These are phyloP conservation scores for Vanacampus margaritifer DNA, from an alignment of 2,113 vertebrate species.

Conservation along the genomic window DNA sequence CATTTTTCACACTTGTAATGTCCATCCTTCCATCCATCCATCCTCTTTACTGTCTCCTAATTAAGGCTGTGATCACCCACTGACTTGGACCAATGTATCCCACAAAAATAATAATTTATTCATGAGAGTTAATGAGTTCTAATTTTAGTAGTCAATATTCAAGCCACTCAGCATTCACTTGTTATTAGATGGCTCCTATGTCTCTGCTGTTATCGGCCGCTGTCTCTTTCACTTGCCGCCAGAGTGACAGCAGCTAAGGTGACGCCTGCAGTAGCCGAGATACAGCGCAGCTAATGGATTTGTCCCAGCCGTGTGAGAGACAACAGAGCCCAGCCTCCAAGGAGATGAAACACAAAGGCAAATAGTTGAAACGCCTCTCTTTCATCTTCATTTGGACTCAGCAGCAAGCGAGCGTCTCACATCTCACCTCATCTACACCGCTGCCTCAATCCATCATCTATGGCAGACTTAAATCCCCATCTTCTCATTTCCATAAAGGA, in stretches of 20 bases:
- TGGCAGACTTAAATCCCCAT: slow-evolving; percentile 60
- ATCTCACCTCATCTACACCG: slow-evolving; percentile 70
- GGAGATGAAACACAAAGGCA: slow-evolving; percentile 56
- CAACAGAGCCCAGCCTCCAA: slow-evolving; percentile 47
- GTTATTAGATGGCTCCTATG: slow-evolving; percentile 16
- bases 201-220: slow-evolving; percentile 30
- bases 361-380: slow-evolving; percentile 48
- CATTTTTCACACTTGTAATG: not conserved
- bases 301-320: slow-evolving; percentile 59
- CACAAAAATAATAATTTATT: not conserved
- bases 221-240: slow-evolving; percentile 31
- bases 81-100: not conserved
- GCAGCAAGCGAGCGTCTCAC: slow-evolving; percentile 59
- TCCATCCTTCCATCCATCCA: not conserved
- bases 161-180: not conserved
- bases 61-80: not conserved
- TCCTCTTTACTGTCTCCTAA: not conserved
- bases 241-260: slow-evolving; percentile 45
- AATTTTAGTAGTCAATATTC: not conserved
- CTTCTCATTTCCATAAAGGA: slow-evolving; percentile 41
- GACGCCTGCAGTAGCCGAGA: slow-evolving; percentile 58
- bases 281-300: slow-evolving; percentile 69
- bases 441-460: slow-evolving; percentile 66
- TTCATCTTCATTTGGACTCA: slow-evolving; percentile 72
- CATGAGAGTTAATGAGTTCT: not conserved